Base-by-base conservation (phyloP, 2,113 vertebrate genomes). In the Panthera tigris region DNA sequence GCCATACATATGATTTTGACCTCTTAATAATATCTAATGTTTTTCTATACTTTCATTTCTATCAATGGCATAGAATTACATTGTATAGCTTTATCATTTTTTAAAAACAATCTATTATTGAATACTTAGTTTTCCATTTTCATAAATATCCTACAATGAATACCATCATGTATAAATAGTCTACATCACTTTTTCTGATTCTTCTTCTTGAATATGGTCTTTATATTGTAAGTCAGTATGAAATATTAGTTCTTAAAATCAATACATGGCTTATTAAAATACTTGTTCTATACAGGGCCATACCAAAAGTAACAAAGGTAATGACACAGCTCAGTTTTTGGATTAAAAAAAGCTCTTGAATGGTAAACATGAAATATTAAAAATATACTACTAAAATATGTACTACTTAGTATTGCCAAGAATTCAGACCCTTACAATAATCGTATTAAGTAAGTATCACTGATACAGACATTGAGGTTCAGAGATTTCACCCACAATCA, bases 31-130 rank as follows among this genome's bases (percentile, higher is more conserved):
- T 45, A 92, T 39, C n/a, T 55, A 80, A 33, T 74, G 10, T 29
- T 93, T 96, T 91, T 83, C 61, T 79, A 6, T 95, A 55, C 69
- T 48, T 66, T 61, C 55, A 39, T 73, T 94, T 68, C 85, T 90
- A 95, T 61, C 57, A 85, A 33, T 12, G n/a, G n/a, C 33, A 81
- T n/a, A 79, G 45, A 71, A n/a, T 78, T 89, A 39, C 69, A 45
- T 36, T 19, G 36, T 48, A 68, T 68, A 57, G 27, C 57, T 41
- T 76, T 31, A 76, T 23, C 33, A 45, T 31, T 82, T 93, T 69
- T 33, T 76, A 48, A 57, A 86, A 86, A 39, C 36, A 57, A 63
- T 69, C 19, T 92, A 48, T 57, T 93, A 8, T 74, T 55, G 48
- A 93, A 92, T 8, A 61, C 10, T 90, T 39, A 87, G 25, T 63